A percentile compares a stretch with the other conserved stretches of the same genome.
Conservation (phyloP, 2,797 vertebrate genomes). For the Danio jaintianensis region DNA sequence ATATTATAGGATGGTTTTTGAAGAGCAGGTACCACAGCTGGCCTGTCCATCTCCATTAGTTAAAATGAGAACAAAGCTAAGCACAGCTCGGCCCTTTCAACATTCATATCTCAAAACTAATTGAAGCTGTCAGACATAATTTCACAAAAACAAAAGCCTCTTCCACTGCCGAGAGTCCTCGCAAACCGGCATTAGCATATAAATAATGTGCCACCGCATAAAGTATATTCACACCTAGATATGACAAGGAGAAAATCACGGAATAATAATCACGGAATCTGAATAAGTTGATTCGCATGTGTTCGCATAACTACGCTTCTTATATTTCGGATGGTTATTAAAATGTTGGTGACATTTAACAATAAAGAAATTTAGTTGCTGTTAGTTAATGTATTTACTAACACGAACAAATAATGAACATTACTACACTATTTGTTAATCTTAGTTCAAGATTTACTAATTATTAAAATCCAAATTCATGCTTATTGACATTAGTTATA, state of each 20-base stretch:
- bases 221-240: not conserved
- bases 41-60: slow-evolving; percentile 31
- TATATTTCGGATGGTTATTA: slow-evolving; percentile 12
- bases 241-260: not conserved
- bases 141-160: slow-evolving; percentile 22
- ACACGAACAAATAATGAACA: no score
- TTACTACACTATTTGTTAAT: no score
- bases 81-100: not conserved
- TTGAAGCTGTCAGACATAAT: slow-evolving; percentile 44
- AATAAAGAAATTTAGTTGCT: no score
- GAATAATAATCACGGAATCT: not conserved
- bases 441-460: no score
- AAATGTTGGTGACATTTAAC: not conserved
- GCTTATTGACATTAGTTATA: no score
- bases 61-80: slow-evolving; percentile 29
- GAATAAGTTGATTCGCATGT: not conserved
- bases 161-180: not conserved
- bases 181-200: slow-evolving; percentile 41
- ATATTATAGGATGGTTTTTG: not conserved
- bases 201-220: not conserved
- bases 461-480: no score
- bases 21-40: slow-evolving; percentile 33
- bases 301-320: slow-evolving; percentile 32
- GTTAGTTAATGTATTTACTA: no score
- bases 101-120: slow-evolving; percentile 34